A percentile compares a stretch with the other conserved stretches of the same genome.
phyloP scores from a whole-genome alignment of 2,797 vertebrate genomes.

The Gymnopithys bicolor region DNA sequence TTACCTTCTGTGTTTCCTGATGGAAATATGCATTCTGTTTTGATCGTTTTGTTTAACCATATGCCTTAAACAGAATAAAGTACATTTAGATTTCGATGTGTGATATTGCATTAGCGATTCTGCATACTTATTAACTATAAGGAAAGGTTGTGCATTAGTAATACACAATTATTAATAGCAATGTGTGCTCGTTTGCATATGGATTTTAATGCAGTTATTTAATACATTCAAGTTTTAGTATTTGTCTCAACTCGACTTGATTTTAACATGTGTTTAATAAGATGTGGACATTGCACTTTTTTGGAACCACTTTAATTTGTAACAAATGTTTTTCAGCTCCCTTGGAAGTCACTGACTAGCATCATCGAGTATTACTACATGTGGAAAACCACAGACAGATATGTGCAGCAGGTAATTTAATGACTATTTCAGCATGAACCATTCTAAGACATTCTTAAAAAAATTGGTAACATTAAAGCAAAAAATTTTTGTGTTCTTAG shows the following conservation, averaged over 20 bases:
- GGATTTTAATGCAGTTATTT: neutral
- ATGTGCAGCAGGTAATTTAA: slow-evolving; percentile 85
- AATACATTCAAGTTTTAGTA: neutral
- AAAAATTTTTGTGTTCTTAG: neutral
- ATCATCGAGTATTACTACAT: slow-evolving; percentile 92
- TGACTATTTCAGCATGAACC: neutral
- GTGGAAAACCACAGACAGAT: slow-evolving; percentile 93
- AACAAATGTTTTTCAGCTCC: slow-evolving; percentile 79
- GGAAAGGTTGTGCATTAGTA: neutral
- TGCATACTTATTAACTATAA: neutral
- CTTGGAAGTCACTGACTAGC: slow-evolving; percentile 88
- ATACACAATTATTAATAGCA: neutral
- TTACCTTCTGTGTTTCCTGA: neutral
- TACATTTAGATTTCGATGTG: neutral
- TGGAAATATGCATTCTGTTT: slow-evolving; percentile 1
- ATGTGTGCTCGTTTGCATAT: neutral
- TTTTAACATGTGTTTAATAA: neutral
- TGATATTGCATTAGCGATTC: neutral
- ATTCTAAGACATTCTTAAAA: neutral
- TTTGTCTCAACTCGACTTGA: neutral
- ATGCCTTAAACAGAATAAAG: neutral
- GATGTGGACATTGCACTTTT: neutral
- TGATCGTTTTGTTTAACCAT: neutral
- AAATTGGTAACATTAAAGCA: neutral
- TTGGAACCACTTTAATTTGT: neutral